These are phyloP conservation scores for Aspiorhynchus laticeps DNA, from an alignment of 2,113 vertebrate species.

Conservation along the genomic window DNA sequence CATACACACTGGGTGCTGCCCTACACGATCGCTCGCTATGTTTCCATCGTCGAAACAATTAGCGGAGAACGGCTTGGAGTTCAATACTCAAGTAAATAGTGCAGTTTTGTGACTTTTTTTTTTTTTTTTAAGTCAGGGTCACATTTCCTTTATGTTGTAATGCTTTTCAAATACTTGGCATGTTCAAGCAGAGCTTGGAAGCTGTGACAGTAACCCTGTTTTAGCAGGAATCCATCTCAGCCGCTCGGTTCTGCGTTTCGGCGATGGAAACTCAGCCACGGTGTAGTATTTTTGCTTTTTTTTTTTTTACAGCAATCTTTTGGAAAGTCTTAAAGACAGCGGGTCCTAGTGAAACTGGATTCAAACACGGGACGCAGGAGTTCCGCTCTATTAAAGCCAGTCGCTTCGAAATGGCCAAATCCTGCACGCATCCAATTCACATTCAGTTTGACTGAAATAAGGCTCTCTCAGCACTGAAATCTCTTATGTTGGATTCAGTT, in stretches of 20 bases:
- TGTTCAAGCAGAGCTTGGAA: conserved; percentile 6
- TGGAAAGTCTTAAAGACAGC: conserved; percentile 46
- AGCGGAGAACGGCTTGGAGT: not conserved
- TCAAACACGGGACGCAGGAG: conserved; percentile 8
- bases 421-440: conserved; percentile 55
- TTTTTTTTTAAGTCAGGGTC: not conserved
- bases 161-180: conserved; percentile 32
- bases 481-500: conserved; percentile 35
- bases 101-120: not conserved
- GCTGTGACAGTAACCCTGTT: not conserved
- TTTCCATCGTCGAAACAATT: conserved; percentile 15
- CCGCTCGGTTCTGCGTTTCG: not conserved
- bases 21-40: conserved; percentile 20
- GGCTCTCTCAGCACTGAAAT: conserved; percentile 55
- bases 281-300: conserved; percentile 45
- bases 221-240: not conserved
- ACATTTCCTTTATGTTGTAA: not conserved
- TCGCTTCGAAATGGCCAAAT: conserved; percentile 51
- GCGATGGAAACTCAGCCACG: not conserved
- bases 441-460: conserved; percentile 60
- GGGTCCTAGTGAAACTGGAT: conserved; percentile 40
- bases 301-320: conserved; percentile 46
- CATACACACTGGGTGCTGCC: conserved; percentile 44
- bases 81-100: conserved; percentile 13
- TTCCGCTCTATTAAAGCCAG: conserved; percentile 34